Evolutionary conservation across 2,113 vertebrate species (phyloP), one percentile per base, ranked within the genome.

Genomic region (Butorides virescens): DNA sequence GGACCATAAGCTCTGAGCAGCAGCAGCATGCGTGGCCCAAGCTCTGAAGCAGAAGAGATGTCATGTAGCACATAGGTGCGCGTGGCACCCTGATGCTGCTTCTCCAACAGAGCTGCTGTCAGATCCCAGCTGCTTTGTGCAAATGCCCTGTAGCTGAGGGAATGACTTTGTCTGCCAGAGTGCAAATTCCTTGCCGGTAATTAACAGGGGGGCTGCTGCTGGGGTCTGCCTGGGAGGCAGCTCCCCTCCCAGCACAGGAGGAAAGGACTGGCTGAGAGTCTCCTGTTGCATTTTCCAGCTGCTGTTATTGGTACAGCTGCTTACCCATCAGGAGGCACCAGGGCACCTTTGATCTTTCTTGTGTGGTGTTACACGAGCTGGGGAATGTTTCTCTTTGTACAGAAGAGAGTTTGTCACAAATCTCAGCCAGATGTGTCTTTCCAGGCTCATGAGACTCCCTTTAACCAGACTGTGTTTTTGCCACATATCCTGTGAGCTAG

Each of bases 291-390:
- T 91, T 92, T 93, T 94, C 88, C 84, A 91, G 86, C 92, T 95
- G 97, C 92, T 83, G 52, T 75, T 97, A 75, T 87, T 97, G 76
- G 87, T 93, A 95, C 93, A 97, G 94, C 93, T 97, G 96, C 86
- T 83, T 79, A 68, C 91, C 55, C 95, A 82, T 92, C 77, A 37
- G 94, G 93, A 95, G 94, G 90, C 52, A 88, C 34, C 1, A 4
- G 68, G 36, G 19, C 73, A 92, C 81, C 92, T 97, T 97, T 97
- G 95, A 96, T 97, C 94, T 93, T 88, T 80, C 80, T 70, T 85
- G 89, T 27, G 55, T 91, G 95, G 67, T 63, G 87, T 90, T 95
- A 91, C 62, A 77, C 39, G 86, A 92, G 85, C 82, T 85, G 67
- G 25, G 81, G 82, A 91, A 79, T 83, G 81, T 77, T 92, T 91